A percentile compares a stretch with the other conserved stretches of the same genome.
Evolutionary conservation across 2,113 vertebrate species (phyloP).

Genomic region (Cheirogaleus medius): DNA sequence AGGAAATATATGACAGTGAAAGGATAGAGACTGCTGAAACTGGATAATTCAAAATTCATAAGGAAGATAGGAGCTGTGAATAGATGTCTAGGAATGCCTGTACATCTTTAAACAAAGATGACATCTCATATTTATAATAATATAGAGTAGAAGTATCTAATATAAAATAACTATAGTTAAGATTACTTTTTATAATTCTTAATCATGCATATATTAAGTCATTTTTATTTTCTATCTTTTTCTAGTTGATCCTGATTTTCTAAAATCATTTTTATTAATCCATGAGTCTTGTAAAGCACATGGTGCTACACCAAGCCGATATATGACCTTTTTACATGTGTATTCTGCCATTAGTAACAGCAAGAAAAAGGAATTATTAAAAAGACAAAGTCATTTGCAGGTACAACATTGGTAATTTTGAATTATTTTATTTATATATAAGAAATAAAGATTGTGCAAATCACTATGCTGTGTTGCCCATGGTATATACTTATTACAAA

Average conservation of each 20-base stretch:
- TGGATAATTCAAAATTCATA: background rate
- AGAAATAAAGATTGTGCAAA: background rate
- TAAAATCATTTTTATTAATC: slow-evolving; percentile 92
- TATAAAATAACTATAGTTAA: background rate
- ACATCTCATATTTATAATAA: background rate
- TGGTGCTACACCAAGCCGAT: slow-evolving; percentile 94
- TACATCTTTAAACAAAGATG: background rate
- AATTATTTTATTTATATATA: background rate
- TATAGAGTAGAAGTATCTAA: background rate
- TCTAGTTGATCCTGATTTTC: slow-evolving; percentile 87
- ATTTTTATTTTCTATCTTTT: slow-evolving; percentile 48
- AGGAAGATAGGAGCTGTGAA: background rate
- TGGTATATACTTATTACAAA: background rate
- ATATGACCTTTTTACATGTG: slow-evolving; percentile 93
- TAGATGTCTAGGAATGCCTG: background rate
- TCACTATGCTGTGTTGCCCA: background rate
- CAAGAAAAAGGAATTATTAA: slow-evolving; percentile 92
- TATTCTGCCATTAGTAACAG: slow-evolving; percentile 90
- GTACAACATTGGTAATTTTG: slow-evolving; percentile 79
- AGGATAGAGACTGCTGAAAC: background rate
- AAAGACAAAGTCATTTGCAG: slow-evolving; percentile 95
- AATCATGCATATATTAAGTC: background rate
- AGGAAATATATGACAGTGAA: background rate
- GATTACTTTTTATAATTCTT: slow-evolving; percentile 11
- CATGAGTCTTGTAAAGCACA: slow-evolving; percentile 93